These are phyloP conservation scores for Sitobion miscanthi DNA, from an alignment of 1,140 invertebrate genomes.

Conservation along the genomic window DNA sequence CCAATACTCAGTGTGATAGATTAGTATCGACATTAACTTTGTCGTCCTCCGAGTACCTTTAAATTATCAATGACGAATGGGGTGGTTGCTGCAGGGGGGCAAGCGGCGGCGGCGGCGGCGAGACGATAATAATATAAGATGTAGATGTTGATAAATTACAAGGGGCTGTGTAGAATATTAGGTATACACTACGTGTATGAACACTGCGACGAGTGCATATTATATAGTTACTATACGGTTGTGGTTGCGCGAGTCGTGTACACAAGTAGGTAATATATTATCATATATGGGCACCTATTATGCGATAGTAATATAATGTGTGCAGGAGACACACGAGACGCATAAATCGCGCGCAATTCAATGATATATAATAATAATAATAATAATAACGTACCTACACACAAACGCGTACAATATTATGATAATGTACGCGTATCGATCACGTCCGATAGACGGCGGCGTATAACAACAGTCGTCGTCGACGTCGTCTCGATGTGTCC, in stretches of 20 bases:
- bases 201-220: neutral
- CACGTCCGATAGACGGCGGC: neutral
- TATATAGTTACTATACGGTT: neutral
- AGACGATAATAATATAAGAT: neutral
- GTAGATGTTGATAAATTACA: conserved; percentile 32
- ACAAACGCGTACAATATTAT: conserved; percentile 3
- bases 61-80: conserved; percentile 27
- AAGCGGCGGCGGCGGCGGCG: neutral
- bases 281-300: neutral
- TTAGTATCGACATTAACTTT: neutral
- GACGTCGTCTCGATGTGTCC: neutral
- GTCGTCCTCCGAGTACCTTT: neutral
- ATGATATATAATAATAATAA: conserved; percentile 6
- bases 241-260: neutral
- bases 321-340: neutral
- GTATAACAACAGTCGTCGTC: neutral
- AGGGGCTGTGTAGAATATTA: neutral
- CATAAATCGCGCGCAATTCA: conserved; percentile 10
- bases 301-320: neutral
- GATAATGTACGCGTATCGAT: conserved; percentile 27
- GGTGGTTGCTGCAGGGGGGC: neutral
- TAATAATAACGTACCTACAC: neutral
- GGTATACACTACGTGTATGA: no score
- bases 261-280: neutral
- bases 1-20: neutral